Base-by-base conservation (phyloP, 1,140 invertebrate genomes). In the Acyrthosiphon pisum region DNA sequence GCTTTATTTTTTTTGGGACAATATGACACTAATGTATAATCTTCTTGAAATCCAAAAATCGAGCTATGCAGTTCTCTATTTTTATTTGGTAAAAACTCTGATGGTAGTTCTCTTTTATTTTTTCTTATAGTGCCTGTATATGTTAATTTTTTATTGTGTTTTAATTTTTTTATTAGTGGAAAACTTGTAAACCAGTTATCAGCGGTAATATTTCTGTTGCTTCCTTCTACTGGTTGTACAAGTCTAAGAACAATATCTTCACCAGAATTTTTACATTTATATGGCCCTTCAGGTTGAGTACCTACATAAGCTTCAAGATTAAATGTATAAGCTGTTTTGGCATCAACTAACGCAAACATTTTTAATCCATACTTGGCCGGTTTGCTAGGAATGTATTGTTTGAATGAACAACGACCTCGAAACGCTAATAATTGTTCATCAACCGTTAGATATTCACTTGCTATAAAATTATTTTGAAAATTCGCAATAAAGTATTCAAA, bases 331-430 rank as follows among this genome's bases (percentile, higher is more conserved):
- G 60, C 94, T 56, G 93, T 94, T 91, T 94, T 93, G 6, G 94
- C 94, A 94, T 95, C 94, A 50, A 94, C 93, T n/a, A 95, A 48
- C 9, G 94, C 93, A 92, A 94, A 94, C 23, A 95, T 94, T 94
- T 95, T 95, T 92, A 96, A 94, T 18, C 95, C 96, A 94, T 95
- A 95, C 93, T 95, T 95, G 22, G 91, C 94, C 22, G 95, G 95
- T 94, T 95, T 96, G 22, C 93, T 94, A 35, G 95, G 95, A 37
- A 96, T 95, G 93, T 95, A 95, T 92, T 95, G 95, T 26, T 94
- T 94, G 91, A 95, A 96, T 44, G n/a, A 22, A 94, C 95, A 95
- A 53, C 94, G 90, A 46, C 95, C 95, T 56, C 95, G 53, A 93
- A 95, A 96, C 23, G 94, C 91, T 91, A 94, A 91, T 26, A 96